Base-by-base conservation (phyloP, 2,888 invertebrate species). In the Amorpha juglandis region DNA sequence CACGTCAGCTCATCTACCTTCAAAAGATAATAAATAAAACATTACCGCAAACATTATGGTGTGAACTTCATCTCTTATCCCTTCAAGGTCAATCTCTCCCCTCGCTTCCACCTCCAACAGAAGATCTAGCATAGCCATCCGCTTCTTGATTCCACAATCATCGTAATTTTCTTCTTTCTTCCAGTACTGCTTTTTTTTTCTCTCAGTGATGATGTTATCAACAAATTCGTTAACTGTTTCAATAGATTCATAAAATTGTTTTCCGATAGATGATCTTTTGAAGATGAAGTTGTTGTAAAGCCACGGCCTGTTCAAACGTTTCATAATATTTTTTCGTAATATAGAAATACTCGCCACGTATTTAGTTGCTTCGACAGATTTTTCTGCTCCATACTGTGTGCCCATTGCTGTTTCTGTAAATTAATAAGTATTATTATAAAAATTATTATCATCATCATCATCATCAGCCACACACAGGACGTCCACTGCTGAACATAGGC, bases 31-130 rank as follows among this genome's bases (percentile, higher is more conserved):
- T 52, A n/a, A 65, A 48, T 6, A 21, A 64, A 11, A 33, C 21
- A 64, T 64, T 63, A 73, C 74, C 69, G 73, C 70, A 71, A 78
- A 72, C 74, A 96, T 95, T 74, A 96, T 96, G 0, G 96, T 96
- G 73, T 96, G 95, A 0, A 96, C 95, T 87, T 96, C 95, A 77
- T 96, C 95, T 66, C 95, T 90, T 69, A 96, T 94, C 52, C 95
- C 95, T 27, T 94, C 83, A 72, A 95, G 90, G 50, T 94, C 94
- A 33, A 96, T 86, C 70, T 94, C 85, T 0, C 94, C 95, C 67
- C 94, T 94, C 47, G 91, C 90, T 73, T 93, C 94, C 1, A 94
- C 92, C 68, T 94, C 94, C 16, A 96, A 75, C n/a, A 96, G 77
- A 21, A 96, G 50, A 50, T 50, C 50, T 0, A 50, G 50, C 50